Evolutionary conservation across 2,888 invertebrate genomes (phyloP), one percentile per base, ranked within the genome.

Genomic region (Phengaris arion): DNA sequence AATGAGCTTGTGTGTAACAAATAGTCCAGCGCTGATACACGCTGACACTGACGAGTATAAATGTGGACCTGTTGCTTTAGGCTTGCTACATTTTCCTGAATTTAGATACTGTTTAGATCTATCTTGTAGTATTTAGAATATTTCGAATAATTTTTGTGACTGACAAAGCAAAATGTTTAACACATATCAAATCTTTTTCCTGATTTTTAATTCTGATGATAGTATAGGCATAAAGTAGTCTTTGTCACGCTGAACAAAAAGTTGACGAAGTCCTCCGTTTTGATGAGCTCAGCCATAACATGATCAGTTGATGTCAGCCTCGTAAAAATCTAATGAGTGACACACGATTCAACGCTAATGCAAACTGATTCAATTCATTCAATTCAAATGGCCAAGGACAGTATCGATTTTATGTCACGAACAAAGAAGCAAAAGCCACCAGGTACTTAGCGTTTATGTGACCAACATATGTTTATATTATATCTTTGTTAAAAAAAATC

Each of bases 31-130:
- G 64, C 64, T 64, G 64, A 64, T 45, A 45, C 64, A 35, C 22
- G 64, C 64, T 64, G 64, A 64, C 64, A 64, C 35, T 64, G 64
- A 64, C 64, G 13, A 45, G 64, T 35, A 45, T 64, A 45, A 64
- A 64, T 45, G 45, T 64, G 12, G 64, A 64, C 64, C 64, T 64
- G 64, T 64, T 64, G 64, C 64, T 35, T 64, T 64, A 10, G 64
- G 35, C 59, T 35, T 22, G 22, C 59, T 22, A 64, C 35, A 35
- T 35, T 64, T 22, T 35, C 64, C 35, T 35, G 64, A 45, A 35
- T 64, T 45, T 35, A 45, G 35, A 64, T 12, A 12, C 64, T 35
- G 12, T 64, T 45, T 64, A 7, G 64, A 48, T 8, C 48, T 8
- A 48, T 5, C 48, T 48, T 48, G 7, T 48, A 48, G 8, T 48